These are phyloP conservation scores for Melanocharis versteri DNA, from an alignment of 2,113 vertebrate genomes.

Conservation along the genomic window DNA sequence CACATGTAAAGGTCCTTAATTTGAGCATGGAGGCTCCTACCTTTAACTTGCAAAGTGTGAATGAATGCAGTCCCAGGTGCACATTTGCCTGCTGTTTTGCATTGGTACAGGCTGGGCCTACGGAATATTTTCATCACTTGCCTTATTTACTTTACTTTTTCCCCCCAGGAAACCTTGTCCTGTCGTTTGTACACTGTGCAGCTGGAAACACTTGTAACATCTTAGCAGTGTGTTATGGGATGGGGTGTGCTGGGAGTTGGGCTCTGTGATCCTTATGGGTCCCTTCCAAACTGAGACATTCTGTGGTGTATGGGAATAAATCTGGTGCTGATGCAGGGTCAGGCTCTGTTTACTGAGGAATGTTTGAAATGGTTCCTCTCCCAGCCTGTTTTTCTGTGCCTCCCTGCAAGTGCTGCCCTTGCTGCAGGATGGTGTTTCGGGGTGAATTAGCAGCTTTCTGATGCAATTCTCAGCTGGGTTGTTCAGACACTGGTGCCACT, in stretches of 20 bases:
- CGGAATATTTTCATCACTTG: background rate
- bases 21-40: background rate
- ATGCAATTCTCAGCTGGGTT: constrained; percentile 7
- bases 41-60: background rate
- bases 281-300: background rate
- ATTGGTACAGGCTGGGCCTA: background rate
- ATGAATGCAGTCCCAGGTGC: background rate
- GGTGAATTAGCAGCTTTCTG: constrained; percentile 14
- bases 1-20: background rate
- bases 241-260: background rate
- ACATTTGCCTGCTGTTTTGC: background rate
- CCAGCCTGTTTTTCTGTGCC: background rate
- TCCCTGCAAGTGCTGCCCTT: background rate
- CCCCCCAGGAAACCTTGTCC: background rate
- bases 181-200: background rate
- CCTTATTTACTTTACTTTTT: background rate
- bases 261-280: background rate
- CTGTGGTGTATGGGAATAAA: background rate
- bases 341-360: background rate
- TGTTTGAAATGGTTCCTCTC: background rate
- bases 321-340: background rate
- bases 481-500: background rate
- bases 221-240: background rate
- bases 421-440: background rate
- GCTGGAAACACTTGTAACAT: background rate